phyloP scores from a whole-genome alignment of 2,113 vertebrate genomes.

The Centrocercus urophasianus region DNA sequence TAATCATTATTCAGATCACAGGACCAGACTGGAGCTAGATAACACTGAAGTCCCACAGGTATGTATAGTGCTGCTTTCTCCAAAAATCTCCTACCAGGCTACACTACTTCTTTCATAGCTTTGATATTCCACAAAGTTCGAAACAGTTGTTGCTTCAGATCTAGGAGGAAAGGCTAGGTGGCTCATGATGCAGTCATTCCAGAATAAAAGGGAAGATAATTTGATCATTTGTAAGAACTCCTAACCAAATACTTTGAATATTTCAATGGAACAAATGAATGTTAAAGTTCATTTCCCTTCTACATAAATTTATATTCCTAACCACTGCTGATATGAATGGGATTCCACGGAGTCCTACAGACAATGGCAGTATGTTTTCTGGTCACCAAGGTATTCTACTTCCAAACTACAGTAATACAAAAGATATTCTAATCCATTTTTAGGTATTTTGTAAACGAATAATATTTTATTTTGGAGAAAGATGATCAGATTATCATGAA shows the following conservation, averaged over 20 bases:
- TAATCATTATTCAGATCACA: neutral
- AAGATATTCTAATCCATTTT: neutral
- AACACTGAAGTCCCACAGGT: neutral
- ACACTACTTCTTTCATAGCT: neutral
- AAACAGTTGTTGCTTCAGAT: accelerated
- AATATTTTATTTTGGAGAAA: neutral
- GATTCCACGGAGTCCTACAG: neutral
- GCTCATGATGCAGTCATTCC: neutral
- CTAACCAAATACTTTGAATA: neutral
- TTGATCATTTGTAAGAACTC: neutral
- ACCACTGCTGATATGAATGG: neutral
- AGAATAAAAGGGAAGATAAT: neutral
- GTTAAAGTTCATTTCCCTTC: neutral
- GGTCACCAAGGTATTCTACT: neutral
- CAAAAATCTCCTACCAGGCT: neutral
- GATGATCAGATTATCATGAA: neutral
- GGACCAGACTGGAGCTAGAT: neutral
- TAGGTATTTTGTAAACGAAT: neutral
- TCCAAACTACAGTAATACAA: neutral
- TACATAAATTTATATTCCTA: neutral
- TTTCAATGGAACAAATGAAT: neutral
- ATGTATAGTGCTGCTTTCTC: neutral
- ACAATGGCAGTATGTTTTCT: neutral
- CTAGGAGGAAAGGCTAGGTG: neutral
- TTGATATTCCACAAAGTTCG: neutral